These are phyloP conservation scores for Heteromormyrus szaboi DNA, from an alignment of 2,797 vertebrate genomes.

Conservation along the genomic window DNA sequence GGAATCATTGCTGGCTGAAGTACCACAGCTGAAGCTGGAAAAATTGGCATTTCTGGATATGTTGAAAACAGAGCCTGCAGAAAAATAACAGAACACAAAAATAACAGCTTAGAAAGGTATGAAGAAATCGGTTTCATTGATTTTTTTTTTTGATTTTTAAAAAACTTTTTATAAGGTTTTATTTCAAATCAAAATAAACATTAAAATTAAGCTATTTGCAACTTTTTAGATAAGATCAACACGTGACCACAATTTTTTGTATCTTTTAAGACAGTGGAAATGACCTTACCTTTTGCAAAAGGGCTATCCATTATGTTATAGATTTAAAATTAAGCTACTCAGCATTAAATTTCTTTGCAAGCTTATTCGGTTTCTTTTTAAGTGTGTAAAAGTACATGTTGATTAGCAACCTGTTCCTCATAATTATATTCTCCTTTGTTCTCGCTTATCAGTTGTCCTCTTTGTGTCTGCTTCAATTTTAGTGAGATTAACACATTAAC, in stretches of 20 bases:
- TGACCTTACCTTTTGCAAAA: neutral
- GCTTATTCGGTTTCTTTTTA: neutral
- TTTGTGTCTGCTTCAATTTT: neutral
- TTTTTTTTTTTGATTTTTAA: neutral
- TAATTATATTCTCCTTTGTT: neutral
- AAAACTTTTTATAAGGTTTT: neutral
- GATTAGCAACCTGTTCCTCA: neutral
- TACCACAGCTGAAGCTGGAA: slow-evolving; percentile 64
- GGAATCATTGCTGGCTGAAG: slow-evolving; percentile 48
- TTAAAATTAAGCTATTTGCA: neutral
- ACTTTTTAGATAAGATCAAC: neutral
- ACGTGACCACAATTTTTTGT: neutral
- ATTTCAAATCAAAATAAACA: neutral
- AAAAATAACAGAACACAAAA: slow-evolving; percentile 8
- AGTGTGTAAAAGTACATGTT: neutral
- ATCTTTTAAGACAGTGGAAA: neutral
- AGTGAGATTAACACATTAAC: neutral
- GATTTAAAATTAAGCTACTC: neutral
- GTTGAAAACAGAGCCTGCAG: slow-evolving; percentile 54
- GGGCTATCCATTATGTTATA: neutral
- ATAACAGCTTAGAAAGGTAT: neutral
- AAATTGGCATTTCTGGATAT: slow-evolving; percentile 54
- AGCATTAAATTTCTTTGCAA: neutral
- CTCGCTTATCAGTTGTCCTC: neutral
- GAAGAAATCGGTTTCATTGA: neutral